Evolutionary conservation across 2,797 vertebrate species (phyloP).

Genomic region (Neosilurus mollespiculum): DNA sequence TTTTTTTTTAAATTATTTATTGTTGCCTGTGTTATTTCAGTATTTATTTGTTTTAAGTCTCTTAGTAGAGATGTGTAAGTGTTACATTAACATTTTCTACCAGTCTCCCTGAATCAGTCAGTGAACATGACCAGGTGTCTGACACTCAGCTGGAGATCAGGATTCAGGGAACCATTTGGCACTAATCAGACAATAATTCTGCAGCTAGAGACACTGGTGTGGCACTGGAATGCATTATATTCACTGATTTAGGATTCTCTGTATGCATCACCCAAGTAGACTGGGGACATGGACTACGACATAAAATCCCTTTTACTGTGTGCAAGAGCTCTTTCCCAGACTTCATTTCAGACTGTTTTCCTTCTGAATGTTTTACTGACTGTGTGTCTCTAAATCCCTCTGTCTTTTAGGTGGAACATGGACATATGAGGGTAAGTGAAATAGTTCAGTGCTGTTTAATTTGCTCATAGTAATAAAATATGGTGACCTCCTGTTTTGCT

Average conservation of each 20-base stretch:
- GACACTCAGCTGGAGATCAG: constrained; percentile 27
- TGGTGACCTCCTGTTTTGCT: no score
- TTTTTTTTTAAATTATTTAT: not conserved
- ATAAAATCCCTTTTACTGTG: not conserved
- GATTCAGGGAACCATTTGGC: constrained; percentile 27
- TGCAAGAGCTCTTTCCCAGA: not conserved
- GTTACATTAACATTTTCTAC: not conserved
- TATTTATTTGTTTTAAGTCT: not conserved
- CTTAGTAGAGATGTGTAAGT: not conserved
- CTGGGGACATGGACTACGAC: not conserved
- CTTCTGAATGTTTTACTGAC: constrained; percentile 18
- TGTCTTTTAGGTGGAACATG: constrained; percentile 71
- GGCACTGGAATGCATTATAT: constrained; percentile 46
- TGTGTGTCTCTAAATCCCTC: constrained; percentile 1
- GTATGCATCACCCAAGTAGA: constrained; percentile 12
- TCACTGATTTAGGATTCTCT: constrained; percentile 36
- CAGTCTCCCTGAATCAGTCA: not conserved
- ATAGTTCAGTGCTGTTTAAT: constrained; percentile 4
- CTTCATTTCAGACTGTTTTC: constrained; percentile 1
- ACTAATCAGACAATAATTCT: constrained; percentile 27
- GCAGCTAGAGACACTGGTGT: constrained; percentile 18
- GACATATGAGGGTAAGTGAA: constrained; percentile 74
- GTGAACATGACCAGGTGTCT: constrained; percentile 18
- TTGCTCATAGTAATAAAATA: not conserved
- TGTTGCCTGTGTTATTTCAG: not conserved